Percentiles rank a stretch among this genome's conserved stretches.
Evolutionary conservation across 2,797 vertebrate species (phyloP).

Genomic region (Eulemur rubriventer): DNA sequence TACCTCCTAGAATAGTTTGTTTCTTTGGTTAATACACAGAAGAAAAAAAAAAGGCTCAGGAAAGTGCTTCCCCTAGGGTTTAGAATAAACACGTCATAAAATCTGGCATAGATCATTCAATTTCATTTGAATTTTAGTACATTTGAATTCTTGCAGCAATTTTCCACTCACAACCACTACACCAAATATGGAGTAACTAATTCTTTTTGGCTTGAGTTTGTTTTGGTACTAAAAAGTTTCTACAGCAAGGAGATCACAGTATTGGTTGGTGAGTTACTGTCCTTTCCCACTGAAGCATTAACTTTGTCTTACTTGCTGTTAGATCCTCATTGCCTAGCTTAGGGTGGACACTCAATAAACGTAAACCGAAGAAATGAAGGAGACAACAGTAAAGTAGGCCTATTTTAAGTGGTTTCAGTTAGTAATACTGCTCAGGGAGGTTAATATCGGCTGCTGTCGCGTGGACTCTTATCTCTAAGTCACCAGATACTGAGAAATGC

Average conservation of each 20-base stretch:
- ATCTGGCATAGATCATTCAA: background rate
- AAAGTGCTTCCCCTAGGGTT: background rate
- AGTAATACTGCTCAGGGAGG: background rate
- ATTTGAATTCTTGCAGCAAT: constrained; percentile 23
- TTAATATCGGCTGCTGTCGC: background rate
- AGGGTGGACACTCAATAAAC: background rate
- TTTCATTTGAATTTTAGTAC: constrained; percentile 40
- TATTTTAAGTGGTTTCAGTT: background rate
- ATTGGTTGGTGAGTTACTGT: background rate
- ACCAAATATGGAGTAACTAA: background rate
- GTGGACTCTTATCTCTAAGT: background rate
- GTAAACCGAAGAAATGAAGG: background rate
- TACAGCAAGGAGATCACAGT: background rate
- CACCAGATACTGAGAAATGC: background rate
- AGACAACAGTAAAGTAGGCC: background rate
- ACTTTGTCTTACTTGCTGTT: background rate
- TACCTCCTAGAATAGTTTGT: background rate
- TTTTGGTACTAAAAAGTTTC: background rate
- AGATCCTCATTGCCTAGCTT: background rate
- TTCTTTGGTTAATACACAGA: background rate
- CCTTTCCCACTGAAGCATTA: background rate
- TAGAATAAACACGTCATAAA: constrained; percentile 17
- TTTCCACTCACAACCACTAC: background rate
- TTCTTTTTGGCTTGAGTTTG: background rate
- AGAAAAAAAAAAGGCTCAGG: background rate